A percentile compares a stretch with the other conserved stretches of the same genome.
Evolutionary conservation across 2,797 vertebrate genomes (phyloP).

Genomic region (Benthosema pterotum): DNA sequence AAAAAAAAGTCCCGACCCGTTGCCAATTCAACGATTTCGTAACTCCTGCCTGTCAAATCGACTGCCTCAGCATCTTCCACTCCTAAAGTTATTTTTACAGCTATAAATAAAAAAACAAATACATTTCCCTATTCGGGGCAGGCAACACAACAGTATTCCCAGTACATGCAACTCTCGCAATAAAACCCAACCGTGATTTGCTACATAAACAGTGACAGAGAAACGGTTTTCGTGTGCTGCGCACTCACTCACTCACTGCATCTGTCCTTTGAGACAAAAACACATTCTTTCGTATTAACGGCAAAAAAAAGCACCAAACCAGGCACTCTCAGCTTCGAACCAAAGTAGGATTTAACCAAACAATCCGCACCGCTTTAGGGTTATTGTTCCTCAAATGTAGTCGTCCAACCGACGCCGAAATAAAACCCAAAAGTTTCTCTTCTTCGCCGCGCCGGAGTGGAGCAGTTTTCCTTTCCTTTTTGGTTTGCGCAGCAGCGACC

Average conservation of each 20-base stretch:
- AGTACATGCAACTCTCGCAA: background rate
- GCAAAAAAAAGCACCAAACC: slow-evolving; percentile 30
- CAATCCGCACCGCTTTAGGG: slow-evolving; percentile 3
- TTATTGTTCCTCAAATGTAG: slow-evolving; percentile 3
- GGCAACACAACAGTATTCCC: slow-evolving; percentile 17
- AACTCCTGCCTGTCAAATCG: slow-evolving; percentile 67
- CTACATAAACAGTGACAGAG: slow-evolving; percentile 7
- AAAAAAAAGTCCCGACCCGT: slow-evolving; percentile 13
- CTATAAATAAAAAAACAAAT: slow-evolving; percentile 35
- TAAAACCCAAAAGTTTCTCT: slow-evolving; percentile 60
- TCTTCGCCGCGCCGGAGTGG: slow-evolving; percentile 41
- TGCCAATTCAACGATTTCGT: slow-evolving; percentile 56
- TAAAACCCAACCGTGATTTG: background rate
- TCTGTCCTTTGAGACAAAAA: slow-evolving; percentile 67
- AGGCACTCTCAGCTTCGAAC: slow-evolving; percentile 18
- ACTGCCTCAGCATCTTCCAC: slow-evolving; percentile 73
- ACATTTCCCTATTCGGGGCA: slow-evolving; percentile 50
- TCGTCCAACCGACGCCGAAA: slow-evolving; percentile 19
- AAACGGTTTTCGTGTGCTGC: slow-evolving; percentile 50
- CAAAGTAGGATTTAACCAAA: background rate
- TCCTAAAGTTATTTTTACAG: slow-evolving; percentile 48
- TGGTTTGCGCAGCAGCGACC: slow-evolving; percentile 67
- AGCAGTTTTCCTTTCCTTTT: slow-evolving; percentile 73
- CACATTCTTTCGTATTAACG: slow-evolving; percentile 60
- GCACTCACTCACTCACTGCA: slow-evolving; percentile 72